Evolutionary conservation across 2,888 invertebrate species (phyloP).

Genomic region (Fabriciana adippe): DNA sequence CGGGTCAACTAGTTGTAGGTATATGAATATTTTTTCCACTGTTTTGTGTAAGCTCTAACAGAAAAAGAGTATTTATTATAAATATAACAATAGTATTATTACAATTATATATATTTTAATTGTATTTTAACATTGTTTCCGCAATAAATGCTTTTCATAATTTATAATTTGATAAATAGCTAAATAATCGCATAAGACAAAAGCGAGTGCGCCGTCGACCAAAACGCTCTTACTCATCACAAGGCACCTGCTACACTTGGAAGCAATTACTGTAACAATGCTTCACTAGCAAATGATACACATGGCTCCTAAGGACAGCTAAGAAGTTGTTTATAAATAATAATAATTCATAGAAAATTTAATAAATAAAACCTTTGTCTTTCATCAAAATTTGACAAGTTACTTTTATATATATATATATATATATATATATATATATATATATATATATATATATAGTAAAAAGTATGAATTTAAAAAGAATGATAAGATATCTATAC

Average conservation of each 20-base stretch:
- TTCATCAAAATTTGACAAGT: too few species aligned
- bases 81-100: neutral
- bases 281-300: conserved; percentile 40
- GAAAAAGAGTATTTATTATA: too few species aligned
- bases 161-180: conserved; percentile 32
- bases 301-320: conserved; percentile 33
- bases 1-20: too few species aligned
- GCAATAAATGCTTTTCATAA: too few species aligned
- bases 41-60: too few species aligned
- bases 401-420: too few species aligned
- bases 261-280: conserved; percentile 65
- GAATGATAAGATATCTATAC: too few species aligned
- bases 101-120: neutral
- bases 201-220: conserved; percentile 41
- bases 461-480: too few species aligned
- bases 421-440: too few species aligned
- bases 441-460: too few species aligned
- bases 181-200: conserved; percentile 42
- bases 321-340: conserved; percentile 1
- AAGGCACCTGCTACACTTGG: conserved; percentile 70
- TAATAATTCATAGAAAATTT: neutral
- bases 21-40: too few species aligned
- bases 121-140: neutral
- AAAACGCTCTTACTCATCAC: conserved; percentile 61
- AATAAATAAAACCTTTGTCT: neutral